A percentile compares a stretch with the other conserved stretches of the same genome.
Conservation (phyloP, 2,888 invertebrate species). For the Ophion obscuratus region DNA sequence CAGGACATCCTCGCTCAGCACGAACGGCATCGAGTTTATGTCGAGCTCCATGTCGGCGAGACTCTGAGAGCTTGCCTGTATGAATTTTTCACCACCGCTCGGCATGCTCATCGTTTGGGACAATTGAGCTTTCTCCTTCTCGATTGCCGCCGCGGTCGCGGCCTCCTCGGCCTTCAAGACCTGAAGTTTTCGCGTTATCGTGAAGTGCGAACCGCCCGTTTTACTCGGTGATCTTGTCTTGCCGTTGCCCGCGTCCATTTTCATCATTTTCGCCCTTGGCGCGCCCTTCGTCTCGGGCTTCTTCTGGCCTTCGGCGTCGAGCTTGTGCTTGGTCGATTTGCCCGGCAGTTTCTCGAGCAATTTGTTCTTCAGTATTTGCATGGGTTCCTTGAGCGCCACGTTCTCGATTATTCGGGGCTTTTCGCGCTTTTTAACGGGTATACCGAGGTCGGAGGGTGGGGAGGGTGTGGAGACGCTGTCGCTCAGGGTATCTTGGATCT, state of each 20-base stretch:
- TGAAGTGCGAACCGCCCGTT: slow-evolving; percentile 66
- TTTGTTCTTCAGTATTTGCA: slow-evolving; percentile 81
- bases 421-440: slow-evolving; percentile 82
- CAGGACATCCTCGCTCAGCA: slow-evolving; percentile 89
- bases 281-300: slow-evolving; percentile 71
- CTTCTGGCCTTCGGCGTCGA: slow-evolving; percentile 73
- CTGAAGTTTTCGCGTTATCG: slow-evolving; percentile 75
- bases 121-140: slow-evolving; percentile 50
- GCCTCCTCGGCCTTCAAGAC: slow-evolving; percentile 77
- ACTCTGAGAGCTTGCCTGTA: slow-evolving; percentile 78
- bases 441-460: slow-evolving; percentile 71
- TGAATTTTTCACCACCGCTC: slow-evolving; percentile 74
- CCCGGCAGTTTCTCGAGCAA: slow-evolving; percentile 76
- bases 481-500: slow-evolving; percentile 72
- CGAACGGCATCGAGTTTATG: slow-evolving; percentile 91
- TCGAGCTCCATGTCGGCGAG: slow-evolving; percentile 86
- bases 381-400: slow-evolving; percentile 80
- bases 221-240: slow-evolving; percentile 71
- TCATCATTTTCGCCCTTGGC: slow-evolving; percentile 77
- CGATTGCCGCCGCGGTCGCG: slow-evolving; percentile 66
- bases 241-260: slow-evolving; percentile 74
- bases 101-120: slow-evolving; percentile 65
- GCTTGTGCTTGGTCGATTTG: slow-evolving; percentile 79
- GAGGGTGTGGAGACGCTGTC: slow-evolving; percentile 70
- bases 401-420: slow-evolving; percentile 82